Percentiles rank a stretch among this genome's conserved stretches.
Evolutionary conservation across 2,797 vertebrate species (phyloP).

Genomic region (Pantherophis vulpinus): DNA sequence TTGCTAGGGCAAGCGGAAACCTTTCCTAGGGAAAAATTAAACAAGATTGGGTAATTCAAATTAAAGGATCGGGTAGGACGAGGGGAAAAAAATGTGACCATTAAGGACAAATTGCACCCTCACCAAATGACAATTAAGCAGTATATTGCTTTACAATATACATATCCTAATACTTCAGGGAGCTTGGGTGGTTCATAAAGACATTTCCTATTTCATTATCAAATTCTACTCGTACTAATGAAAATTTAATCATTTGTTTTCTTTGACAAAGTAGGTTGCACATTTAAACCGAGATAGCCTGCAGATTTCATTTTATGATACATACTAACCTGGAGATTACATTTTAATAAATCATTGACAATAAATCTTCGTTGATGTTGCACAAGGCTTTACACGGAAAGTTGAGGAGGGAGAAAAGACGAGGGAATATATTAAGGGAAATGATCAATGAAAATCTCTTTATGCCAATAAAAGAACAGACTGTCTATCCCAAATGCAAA

Average conservation of each 20-base stretch:
- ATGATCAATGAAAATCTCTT: constrained; percentile 76
- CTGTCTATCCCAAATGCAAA: constrained; percentile 66
- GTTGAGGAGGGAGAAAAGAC: constrained; percentile 53
- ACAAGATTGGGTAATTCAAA: constrained; percentile 78
- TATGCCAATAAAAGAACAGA: constrained; percentile 73
- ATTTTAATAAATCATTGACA: constrained; percentile 81
- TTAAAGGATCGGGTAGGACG: constrained; percentile 73
- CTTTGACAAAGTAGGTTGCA: constrained; percentile 74
- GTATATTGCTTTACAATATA: constrained; percentile 73
- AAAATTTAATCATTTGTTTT: constrained; percentile 78
- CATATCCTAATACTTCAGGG: constrained; percentile 73
- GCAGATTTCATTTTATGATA: constrained; percentile 76
- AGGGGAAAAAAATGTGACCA: constrained; percentile 63
- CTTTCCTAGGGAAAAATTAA: constrained; percentile 79
- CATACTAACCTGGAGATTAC: constrained; percentile 77
- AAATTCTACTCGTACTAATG: constrained; percentile 77
- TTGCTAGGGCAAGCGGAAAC: constrained; percentile 80
- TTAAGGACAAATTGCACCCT: constrained; percentile 73
- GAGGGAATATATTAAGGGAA: constrained; percentile 72
- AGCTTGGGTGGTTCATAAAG: constrained; percentile 69
- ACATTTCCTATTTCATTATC: constrained; percentile 76
- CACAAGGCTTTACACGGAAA: constrained; percentile 61
- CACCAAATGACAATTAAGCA: constrained; percentile 73
- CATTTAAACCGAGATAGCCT: constrained; percentile 79
- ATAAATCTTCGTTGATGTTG: constrained; percentile 77